Evolutionary conservation across 1,140 invertebrate species (phyloP), one percentile per base, ranked within the genome.

Genomic region (Oscheius sp.): DNA sequence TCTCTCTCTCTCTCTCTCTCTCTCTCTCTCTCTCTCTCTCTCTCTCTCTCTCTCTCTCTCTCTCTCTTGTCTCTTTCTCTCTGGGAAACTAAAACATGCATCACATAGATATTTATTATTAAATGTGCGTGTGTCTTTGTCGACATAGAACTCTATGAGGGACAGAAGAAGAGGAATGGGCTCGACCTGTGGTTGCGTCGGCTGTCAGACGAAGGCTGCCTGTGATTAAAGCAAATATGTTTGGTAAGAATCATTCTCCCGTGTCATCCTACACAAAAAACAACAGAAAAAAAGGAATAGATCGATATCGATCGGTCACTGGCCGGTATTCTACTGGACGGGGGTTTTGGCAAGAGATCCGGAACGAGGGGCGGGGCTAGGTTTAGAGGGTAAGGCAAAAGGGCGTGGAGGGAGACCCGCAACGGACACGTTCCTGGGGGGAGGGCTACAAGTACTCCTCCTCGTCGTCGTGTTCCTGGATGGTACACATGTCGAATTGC

Each of bases 201-300:
- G n/a, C n/a, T n/a, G n/a, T n/a, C n/a, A n/a, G n/a, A n/a, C n/a
- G n/a, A n/a, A n/a, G n/a, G n/a, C n/a, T n/a, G n/a, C n/a, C n/a
- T n/a, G n/a, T n/a, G 49, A 55, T 55, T 55, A 55, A 55, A 55
- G 49, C 49, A 55, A 55, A n/a, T 55, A 55, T 55, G 49, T 55
- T 55, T 55, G 49, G 49, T 55, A 55, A 55, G 49, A 55, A 55
- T 13, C 7, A 23, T 20, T 55, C 49, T 55, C 49, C 49, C 49
- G 49, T 55, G 15, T 42, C 38, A 10, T 7, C 7, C 38, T 42
- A n/a, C n/a, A n/a, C n/a, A n/a, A n/a, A n/a, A n/a, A n/a, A 42
- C 7, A 7, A 42, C 38, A 42, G 7, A 55, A 20, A 4, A 55
- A 55, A 55, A 7, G 28, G 15, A 55, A 23, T 20, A 55, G 7